Base-by-base conservation (phyloP, 2,113 vertebrate genomes). In the Zootoca vivipara region DNA sequence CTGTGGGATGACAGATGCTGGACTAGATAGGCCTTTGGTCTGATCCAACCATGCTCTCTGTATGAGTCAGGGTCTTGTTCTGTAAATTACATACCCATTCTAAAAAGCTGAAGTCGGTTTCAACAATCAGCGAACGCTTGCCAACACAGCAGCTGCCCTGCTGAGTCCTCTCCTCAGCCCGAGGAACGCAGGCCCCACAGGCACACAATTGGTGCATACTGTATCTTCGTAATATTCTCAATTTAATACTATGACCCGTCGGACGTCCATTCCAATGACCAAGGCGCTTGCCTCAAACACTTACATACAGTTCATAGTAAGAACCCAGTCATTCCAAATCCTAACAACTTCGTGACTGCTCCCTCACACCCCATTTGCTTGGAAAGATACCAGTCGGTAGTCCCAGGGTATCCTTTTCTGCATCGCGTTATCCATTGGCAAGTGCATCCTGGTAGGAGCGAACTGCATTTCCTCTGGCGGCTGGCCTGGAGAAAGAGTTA, bases 401-500 rank as follows among this genome's bases (percentile, higher is more conserved):
- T 24, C n/a, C 62, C 40, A 67, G 73, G 38, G 62, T 79, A 88
- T 52, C 40, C 20, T 88, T 52, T 83, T 88, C 58, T 52, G 30
- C n/a, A 52, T 56, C 40, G 16, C 40, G 64, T 56, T 56, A 78
- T 77, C 65, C 30, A 40, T 26, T 24, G 65, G 65, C 79, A n/a
- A 74, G 52, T 56, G 56, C 28, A 67, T 35, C 26, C 40, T 78
- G 73, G 62, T 28, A 83, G 40, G 24, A 69, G 26, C 26, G 16
- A 78, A 56, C 73, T 82, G 38, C 64, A 33, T 67, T 88, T 83
- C 62, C 80, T 40, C n/a, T 77, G 72, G 81, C 26, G 10, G 46
- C 16, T 67, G 7, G 62, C 81, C 64, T 78, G 81, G 73, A 69
- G 62, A 69, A 83, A 69, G 87, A 88, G 74, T 83, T 88, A 77